These are phyloP conservation scores for Cheumatopsyche charites DNA, from an alignment of 1,140 invertebrate genomes.

Conservation along the genomic window DNA sequence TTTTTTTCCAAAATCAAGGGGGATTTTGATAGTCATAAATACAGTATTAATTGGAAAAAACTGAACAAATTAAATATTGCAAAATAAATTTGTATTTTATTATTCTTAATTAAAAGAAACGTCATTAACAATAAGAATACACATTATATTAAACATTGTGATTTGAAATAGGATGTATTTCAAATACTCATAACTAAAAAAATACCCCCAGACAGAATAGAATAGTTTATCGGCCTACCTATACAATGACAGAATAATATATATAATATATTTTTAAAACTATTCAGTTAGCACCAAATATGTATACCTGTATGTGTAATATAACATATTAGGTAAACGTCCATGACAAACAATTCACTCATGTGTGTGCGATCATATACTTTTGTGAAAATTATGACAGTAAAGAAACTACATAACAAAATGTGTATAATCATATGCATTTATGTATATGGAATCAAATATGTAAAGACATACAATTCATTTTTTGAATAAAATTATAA, in stretches of 20 bases:
- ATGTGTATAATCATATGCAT: conserved; percentile 1
- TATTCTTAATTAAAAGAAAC: too few relatives aligned
- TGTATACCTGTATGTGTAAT: conserved; percentile 47
- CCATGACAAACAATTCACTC: background rate
- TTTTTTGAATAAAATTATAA: background rate
- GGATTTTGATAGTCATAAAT: background rate
- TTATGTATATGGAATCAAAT: background rate
- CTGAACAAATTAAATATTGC: too few relatives aligned
- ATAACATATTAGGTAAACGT: conserved; percentile 41
- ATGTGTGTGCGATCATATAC: background rate
- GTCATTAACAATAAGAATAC: background rate
- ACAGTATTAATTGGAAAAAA: too few relatives aligned
- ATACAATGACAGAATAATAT: conserved; percentile 36
- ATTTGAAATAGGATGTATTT: too few relatives aligned
- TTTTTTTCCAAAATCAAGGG: conserved; percentile 24
- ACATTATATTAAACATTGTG: background rate
- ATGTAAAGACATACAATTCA: too few relatives aligned
- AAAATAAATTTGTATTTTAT: too few relatives aligned
- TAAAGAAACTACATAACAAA: background rate
- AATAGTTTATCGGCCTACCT: conserved; percentile 46
- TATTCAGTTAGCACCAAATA: conserved; percentile 50
- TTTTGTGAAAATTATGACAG: background rate
- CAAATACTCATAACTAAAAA: background rate
- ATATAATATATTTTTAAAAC: conserved; percentile 47
- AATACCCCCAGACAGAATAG: conserved; percentile 41